phyloP scores from a whole-genome alignment of 1,140 invertebrate species.

The Tetramorium parvispinum region DNA sequence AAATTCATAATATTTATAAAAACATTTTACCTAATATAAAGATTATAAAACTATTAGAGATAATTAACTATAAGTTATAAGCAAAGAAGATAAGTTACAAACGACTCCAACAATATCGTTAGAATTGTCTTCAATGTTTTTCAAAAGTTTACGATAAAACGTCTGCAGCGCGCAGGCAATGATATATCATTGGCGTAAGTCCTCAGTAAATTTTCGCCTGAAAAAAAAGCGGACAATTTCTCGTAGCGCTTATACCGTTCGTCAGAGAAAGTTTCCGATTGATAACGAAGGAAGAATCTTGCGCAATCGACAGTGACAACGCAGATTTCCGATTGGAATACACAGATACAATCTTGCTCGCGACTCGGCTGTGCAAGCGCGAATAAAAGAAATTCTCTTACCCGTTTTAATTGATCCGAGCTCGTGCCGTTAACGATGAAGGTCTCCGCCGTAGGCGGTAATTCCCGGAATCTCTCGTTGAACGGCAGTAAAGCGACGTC shows the following conservation, averaged over 20 bases:
- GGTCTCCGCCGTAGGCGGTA: conserved; percentile 74
- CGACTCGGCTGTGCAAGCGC: too few relatives aligned
- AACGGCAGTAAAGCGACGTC: conserved; percentile 76
- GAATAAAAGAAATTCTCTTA: conserved; percentile 44
- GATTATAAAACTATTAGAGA: background rate
- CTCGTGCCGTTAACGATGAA: conserved; percentile 71
- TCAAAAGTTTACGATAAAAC: background rate
- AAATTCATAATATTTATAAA: background rate
- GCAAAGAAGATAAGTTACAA: background rate
- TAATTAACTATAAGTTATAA: too few relatives aligned
- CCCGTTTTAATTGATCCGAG: conserved; percentile 68
- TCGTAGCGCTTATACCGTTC: background rate
- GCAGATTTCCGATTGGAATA: background rate
- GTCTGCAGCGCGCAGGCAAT: background rate
- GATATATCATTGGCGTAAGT: background rate
- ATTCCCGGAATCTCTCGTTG: conserved; percentile 56
- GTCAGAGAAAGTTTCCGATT: conserved; percentile 22
- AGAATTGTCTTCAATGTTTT: background rate
- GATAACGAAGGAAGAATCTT: background rate
- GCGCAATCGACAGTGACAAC: background rate
- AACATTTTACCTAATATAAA: background rate
- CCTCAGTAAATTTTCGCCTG: background rate
- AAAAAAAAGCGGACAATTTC: background rate
- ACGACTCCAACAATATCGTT: background rate
- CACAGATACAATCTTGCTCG: background rate